These are phyloP conservation scores for Crotalus viridis DNA, from an alignment of 2,113 vertebrate species.

Conservation along the genomic window DNA sequence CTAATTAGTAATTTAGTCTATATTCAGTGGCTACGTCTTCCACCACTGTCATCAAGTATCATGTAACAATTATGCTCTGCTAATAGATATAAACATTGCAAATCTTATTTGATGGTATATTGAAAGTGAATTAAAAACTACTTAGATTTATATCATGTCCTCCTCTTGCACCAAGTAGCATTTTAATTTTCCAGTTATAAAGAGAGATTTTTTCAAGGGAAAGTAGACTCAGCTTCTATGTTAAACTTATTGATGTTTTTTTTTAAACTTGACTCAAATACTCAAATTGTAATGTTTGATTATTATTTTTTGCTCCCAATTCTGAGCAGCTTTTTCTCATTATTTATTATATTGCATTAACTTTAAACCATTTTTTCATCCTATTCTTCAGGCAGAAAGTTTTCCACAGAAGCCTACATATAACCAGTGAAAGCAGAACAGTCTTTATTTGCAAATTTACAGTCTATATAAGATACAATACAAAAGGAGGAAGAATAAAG, in stretches of 20 bases:
- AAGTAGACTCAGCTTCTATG: neutral
- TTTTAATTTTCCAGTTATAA: constrained; percentile 44
- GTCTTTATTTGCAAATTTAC: neutral
- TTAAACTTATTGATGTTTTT: constrained; percentile 28
- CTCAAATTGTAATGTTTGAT: neutral
- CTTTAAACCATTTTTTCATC: neutral
- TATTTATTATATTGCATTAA: neutral
- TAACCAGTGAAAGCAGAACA: neutral
- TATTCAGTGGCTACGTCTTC: constrained; percentile 56
- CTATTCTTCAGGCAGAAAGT: neutral
- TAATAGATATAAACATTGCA: constrained; percentile 61
- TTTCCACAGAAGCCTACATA: neutral
- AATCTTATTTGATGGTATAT: constrained; percentile 59
- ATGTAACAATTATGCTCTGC: constrained; percentile 62
- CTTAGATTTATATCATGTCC: constrained; percentile 13
- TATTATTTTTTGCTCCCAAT: neutral
- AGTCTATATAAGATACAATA: neutral
- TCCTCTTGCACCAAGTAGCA: neutral
- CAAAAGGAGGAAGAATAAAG: neutral
- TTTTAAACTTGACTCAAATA: constrained; percentile 29
- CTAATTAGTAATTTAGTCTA: constrained; percentile 63
- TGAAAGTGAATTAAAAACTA: constrained; percentile 50
- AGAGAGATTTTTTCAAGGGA: constrained; percentile 16
- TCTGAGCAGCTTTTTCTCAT: constrained; percentile 27
- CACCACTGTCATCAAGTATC: constrained; percentile 70